Percentiles rank a stretch among this genome's conserved stretches.
Conservation (phyloP, 2,797 vertebrate species). For the Rhinoraja longicauda region DNA sequence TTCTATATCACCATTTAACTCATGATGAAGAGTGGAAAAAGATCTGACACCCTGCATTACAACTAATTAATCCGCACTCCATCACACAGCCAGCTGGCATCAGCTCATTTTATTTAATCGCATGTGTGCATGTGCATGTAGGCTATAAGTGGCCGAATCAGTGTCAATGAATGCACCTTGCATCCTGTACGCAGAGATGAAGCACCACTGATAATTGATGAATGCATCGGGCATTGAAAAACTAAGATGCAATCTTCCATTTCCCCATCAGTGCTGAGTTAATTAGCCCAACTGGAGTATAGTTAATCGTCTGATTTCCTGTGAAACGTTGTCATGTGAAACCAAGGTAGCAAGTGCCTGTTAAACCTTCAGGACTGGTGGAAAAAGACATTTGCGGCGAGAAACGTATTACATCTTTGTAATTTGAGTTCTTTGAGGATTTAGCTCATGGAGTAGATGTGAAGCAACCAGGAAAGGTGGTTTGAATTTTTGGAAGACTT, state of each 20-base stretch:
- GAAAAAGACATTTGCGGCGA: not conserved
- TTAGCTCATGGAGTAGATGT: no score
- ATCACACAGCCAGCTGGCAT: conserved; percentile 43
- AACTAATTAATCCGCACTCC: conserved; percentile 57
- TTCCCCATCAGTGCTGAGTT: not conserved
- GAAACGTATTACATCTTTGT: not conserved
- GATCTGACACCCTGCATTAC: conserved; percentile 54
- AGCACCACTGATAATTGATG: not conserved
- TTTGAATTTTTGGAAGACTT: no score
- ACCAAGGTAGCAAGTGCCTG: not conserved
- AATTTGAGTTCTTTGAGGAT: no score
- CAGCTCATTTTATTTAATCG: conserved; percentile 9
- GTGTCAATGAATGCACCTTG: not conserved
- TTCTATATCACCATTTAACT: not conserved
- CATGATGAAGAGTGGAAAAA: conserved; percentile 48
- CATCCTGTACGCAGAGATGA: not conserved
- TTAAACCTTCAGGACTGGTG: not conserved
- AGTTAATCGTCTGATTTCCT: not conserved
- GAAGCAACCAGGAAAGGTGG: no score
- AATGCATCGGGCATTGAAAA: not conserved
- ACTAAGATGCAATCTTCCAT: not conserved
- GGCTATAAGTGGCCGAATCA: not conserved
- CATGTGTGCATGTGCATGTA: conserved; percentile 15
- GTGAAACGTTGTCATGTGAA: not conserved
- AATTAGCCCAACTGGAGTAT: not conserved